These are phyloP conservation scores for Lepisosteus oculatus DNA, from an alignment of 2,113 vertebrate genomes.

Conservation along the genomic window DNA sequence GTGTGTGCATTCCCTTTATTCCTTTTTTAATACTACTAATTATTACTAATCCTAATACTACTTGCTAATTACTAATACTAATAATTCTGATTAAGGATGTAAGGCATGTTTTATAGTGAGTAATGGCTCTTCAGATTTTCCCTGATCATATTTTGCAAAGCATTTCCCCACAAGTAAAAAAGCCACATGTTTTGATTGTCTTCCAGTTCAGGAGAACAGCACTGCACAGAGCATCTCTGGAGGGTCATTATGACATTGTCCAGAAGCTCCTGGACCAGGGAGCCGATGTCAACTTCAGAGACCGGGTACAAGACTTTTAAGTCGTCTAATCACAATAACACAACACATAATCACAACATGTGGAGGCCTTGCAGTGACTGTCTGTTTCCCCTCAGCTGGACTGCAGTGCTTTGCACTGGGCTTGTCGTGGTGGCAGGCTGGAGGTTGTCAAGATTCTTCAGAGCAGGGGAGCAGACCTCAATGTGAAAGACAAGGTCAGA, in stretches of 20 bases:
- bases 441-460: constrained; percentile 71
- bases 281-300: constrained; percentile 76
- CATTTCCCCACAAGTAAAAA: too few relatives aligned
- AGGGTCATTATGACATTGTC: constrained; percentile 71
- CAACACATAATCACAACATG: not conserved
- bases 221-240: constrained; percentile 75
- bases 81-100: too few relatives aligned
- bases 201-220: constrained; percentile 74
- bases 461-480: constrained; percentile 68
- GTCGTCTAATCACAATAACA: not conserved
- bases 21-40: too few relatives aligned
- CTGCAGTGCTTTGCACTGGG: constrained; percentile 81
- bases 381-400: constrained; percentile 65
- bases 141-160: too few relatives aligned
- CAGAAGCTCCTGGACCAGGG: constrained; percentile 73
- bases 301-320: constrained; percentile 67
- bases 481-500: constrained; percentile 78
- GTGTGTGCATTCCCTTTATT: too few relatives aligned
- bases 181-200: not conserved
- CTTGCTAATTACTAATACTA: too few relatives aligned
- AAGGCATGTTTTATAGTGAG: too few relatives aligned
- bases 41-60: too few relatives aligned
- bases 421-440: constrained; percentile 79
- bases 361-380: not conserved
- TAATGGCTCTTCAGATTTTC: too few relatives aligned